These are phyloP conservation scores for Archivesica marissinica DNA, from an alignment of 1,140 invertebrate genomes.

Conservation along the genomic window DNA sequence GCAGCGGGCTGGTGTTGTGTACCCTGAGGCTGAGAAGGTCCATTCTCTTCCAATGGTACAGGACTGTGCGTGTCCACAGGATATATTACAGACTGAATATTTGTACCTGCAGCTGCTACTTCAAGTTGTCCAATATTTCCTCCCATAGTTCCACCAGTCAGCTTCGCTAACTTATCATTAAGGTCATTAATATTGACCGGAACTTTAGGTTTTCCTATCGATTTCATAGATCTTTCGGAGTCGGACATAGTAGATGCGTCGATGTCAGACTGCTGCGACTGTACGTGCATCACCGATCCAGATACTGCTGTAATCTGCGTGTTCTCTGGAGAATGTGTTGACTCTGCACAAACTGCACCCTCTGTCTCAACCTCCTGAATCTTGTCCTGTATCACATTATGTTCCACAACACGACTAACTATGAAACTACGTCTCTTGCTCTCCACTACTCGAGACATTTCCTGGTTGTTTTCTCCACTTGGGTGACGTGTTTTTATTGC, in stretches of 20 bases:
- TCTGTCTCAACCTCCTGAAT: conserved; percentile 77
- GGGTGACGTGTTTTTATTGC: conserved; percentile 57
- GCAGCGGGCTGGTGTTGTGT: neutral
- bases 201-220: conserved; percentile 64
- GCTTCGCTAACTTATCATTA: conserved; percentile 73
- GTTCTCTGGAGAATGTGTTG: conserved; percentile 62
- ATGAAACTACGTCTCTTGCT: conserved; percentile 78
- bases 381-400: conserved; percentile 67
- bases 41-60: conserved; percentile 49
- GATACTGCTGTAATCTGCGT: conserved; percentile 58
- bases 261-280: conserved; percentile 42
- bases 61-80: conserved; percentile 46
- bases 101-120: neutral
- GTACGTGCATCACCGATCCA: conserved; percentile 32
- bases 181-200: conserved; percentile 77
- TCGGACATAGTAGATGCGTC: conserved; percentile 66
- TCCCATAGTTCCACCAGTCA: conserved; percentile 62
- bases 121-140: conserved; percentile 32
- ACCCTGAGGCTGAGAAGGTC: conserved; percentile 37
- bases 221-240: conserved; percentile 67
- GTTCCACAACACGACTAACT: conserved; percentile 73
- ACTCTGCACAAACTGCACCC: conserved; percentile 60
- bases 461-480: conserved; percentile 38
- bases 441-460: conserved; percentile 68
- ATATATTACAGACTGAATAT: neutral